Percentiles rank a stretch among this genome's conserved stretches.
Evolutionary conservation across 2,888 invertebrate species (phyloP).

Genomic region (Pemphredon lugubris): DNA sequence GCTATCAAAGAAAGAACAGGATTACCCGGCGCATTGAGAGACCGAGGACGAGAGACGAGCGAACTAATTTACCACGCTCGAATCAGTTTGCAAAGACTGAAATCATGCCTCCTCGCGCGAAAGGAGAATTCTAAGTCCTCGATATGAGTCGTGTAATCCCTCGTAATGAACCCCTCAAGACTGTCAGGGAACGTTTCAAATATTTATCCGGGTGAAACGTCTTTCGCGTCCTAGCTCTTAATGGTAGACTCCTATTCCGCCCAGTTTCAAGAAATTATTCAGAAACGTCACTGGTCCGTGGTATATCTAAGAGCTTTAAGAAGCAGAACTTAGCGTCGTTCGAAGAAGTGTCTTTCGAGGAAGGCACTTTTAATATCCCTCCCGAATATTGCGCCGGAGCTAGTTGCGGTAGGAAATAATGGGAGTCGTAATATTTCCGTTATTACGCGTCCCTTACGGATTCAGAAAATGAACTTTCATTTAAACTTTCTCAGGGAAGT

Average conservation of each 20-base stretch:
- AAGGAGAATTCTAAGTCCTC: constrained; percentile 75
- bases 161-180: constrained; percentile 77
- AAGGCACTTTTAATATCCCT: constrained; percentile 24
- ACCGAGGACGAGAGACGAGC: constrained; percentile 52
- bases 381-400: not conserved
- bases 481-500: too few relatives aligned
- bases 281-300: constrained; percentile 48
- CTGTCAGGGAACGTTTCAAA: constrained; percentile 72
- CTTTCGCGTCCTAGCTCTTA: constrained; percentile 61
- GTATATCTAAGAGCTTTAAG: constrained; percentile 32
- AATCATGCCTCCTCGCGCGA: constrained; percentile 66
- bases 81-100: constrained; percentile 71
- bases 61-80: constrained; percentile 72
- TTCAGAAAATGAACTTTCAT: too few relatives aligned
- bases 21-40: constrained; percentile 35
- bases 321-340: constrained; percentile 28
- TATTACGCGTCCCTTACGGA: too few relatives aligned
- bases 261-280: constrained; percentile 58
- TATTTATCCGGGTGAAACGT: constrained; percentile 72
- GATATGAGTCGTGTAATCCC: constrained; percentile 77
- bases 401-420: too few relatives aligned
- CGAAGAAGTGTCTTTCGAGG: constrained; percentile 22
- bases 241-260: constrained; percentile 48
- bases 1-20: constrained; percentile 6
- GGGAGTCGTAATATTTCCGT: too few relatives aligned